Percentiles rank a stretch among this genome's conserved stretches.
phyloP scores from a whole-genome alignment of 2,113 vertebrate genomes.

The Anolis sagrei region DNA sequence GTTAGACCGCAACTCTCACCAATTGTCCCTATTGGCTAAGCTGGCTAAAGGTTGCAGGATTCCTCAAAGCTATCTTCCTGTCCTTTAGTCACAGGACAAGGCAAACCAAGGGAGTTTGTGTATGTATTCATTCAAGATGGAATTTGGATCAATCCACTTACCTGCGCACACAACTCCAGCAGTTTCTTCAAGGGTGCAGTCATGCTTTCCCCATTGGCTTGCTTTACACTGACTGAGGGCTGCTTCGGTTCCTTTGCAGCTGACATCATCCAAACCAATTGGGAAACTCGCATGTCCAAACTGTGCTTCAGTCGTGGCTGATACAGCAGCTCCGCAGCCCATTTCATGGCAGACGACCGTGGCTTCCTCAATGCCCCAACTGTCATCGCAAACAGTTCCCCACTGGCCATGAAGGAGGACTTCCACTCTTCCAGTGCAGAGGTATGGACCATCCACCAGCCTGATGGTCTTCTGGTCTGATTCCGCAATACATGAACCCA shows the following conservation, averaged over 20 bases:
- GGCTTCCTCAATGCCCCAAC: too few species aligned
- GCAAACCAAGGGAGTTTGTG: too few species aligned
- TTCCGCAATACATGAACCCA: too few species aligned
- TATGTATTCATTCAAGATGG: too few species aligned
- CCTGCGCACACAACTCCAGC: slow-evolving; percentile 32
- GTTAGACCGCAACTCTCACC: too few species aligned
- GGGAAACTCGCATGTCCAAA: slow-evolving; percentile 23
- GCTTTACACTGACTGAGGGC: not conserved
- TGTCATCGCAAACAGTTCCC: slow-evolving; percentile 7
- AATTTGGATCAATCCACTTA: slow-evolving; percentile 1
- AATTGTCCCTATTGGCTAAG: too few species aligned
- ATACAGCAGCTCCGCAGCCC: not conserved
- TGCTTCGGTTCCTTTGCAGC: not conserved
- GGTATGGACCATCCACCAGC: not conserved
- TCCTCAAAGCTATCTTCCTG: too few species aligned
- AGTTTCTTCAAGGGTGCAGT: not conserved
- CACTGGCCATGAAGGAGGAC: not conserved
- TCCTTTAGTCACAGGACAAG: too few species aligned
- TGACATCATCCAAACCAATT: not conserved
- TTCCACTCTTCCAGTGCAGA: not conserved
- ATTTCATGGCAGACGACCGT: too few species aligned
- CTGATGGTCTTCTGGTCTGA: too few species aligned
- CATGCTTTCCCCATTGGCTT: not conserved
- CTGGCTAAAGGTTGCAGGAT: too few species aligned
- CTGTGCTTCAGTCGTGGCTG: fast-evolving